These are phyloP conservation scores for Pygoscelis antarcticus DNA, from an alignment of 2,113 vertebrate species.

Conservation along the genomic window DNA sequence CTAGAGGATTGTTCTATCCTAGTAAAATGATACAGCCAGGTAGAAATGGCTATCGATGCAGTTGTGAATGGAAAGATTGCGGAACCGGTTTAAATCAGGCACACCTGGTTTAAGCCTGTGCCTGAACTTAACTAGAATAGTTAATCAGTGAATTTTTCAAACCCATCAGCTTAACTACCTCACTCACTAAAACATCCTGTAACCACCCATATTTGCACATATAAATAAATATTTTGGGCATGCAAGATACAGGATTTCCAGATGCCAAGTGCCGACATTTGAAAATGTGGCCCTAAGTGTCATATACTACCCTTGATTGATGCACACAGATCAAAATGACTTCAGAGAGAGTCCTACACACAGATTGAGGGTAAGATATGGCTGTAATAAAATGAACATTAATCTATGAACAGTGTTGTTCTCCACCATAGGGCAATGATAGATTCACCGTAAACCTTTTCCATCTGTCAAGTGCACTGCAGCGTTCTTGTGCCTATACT, in stretches of 20 bases:
- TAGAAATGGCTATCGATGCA: background rate
- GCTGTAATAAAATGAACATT: conserved; percentile 45
- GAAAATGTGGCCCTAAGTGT: background rate
- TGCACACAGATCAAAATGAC: background rate
- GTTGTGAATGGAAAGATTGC: background rate
- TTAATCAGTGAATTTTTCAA: background rate
- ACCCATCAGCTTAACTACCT: background rate
- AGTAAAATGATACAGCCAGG: background rate
- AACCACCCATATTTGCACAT: background rate
- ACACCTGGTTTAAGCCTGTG: fast-evolving
- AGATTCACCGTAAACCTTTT: conserved; percentile 29
- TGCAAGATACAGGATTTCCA: background rate
- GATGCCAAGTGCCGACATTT: background rate
- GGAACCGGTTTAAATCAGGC: background rate
- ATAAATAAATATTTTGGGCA: background rate
- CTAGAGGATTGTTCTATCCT: background rate
- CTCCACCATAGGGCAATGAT: conserved; percentile 28
- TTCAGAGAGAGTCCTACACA: conserved; percentile 10
- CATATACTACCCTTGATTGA: background rate
- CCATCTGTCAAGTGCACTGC: conserved; percentile 17
- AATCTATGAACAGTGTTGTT: conserved; percentile 23
- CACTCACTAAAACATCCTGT: background rate
- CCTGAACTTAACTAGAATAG: background rate
- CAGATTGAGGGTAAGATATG: conserved; percentile 25
- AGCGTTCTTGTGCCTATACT: background rate